Evolutionary conservation across 2,888 invertebrate genomes (phyloP).

Genomic region (Phaedon cochleariae): DNA sequence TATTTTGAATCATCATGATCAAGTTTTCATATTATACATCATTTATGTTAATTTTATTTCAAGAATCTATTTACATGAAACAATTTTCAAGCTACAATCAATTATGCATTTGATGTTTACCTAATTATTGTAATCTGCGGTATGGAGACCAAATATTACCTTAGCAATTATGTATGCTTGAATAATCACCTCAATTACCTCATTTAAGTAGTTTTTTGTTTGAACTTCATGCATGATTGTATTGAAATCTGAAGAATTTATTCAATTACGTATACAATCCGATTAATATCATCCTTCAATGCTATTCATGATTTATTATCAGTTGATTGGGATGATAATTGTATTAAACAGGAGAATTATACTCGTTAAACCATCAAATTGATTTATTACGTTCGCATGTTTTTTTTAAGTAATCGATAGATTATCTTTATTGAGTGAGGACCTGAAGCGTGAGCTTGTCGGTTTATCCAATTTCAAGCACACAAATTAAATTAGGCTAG

Average conservation of each 20-base stretch:
- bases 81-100: not conserved
- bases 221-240: not conserved
- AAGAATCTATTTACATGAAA: not conserved
- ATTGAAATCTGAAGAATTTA: not conserved
- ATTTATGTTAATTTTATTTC: not conserved
- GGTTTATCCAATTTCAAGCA: too few relatives aligned
- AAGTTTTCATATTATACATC: too few relatives aligned
- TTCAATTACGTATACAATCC: not conserved
- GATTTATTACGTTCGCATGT: not conserved
- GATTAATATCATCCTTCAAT: not conserved
- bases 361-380: not conserved
- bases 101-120: not conserved
- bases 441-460: too few relatives aligned
- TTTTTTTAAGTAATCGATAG: not conserved
- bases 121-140: not conserved
- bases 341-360: not conserved
- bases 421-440: too few relatives aligned
- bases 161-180: not conserved
- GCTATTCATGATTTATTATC: not conserved
- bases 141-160: not conserved
- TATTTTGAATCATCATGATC: too few relatives aligned
- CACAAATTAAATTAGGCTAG: too few relatives aligned
- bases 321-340: not conserved
- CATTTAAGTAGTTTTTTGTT: not conserved
- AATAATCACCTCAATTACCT: not conserved